Evolutionary conservation across 2,797 vertebrate genomes (phyloP).

Genomic region (Zenarchopterus dispar): DNA sequence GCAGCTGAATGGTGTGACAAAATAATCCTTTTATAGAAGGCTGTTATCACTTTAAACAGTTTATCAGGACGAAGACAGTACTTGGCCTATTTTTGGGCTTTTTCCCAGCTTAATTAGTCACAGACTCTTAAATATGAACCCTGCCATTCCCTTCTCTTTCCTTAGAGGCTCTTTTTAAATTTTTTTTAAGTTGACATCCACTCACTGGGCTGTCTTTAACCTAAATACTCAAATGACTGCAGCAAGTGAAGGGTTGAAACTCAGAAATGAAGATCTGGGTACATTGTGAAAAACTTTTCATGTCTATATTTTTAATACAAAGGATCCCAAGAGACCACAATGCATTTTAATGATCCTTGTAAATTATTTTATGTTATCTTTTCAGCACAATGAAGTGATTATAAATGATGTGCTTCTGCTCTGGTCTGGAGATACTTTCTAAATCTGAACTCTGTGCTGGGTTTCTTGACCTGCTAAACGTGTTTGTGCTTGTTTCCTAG

Average conservation of each 20-base stretch:
- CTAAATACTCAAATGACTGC: slow-evolving; percentile 42
- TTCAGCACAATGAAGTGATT: background rate
- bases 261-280: background rate
- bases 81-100: slow-evolving; percentile 44
- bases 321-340: background rate
- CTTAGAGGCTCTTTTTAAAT: slow-evolving; percentile 32
- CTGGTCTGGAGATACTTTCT: background rate
- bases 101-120: slow-evolving; percentile 57
- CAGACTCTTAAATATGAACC: slow-evolving; percentile 51
- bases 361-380: background rate
- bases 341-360: background rate
- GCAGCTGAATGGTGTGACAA: slow-evolving; percentile 1
- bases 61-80: slow-evolving; percentile 34
- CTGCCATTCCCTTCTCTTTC: slow-evolving; percentile 36
- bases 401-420: background rate
- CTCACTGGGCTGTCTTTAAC: slow-evolving; percentile 53
- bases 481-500: slow-evolving; percentile 62
- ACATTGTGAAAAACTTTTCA: background rate
- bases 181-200: slow-evolving; percentile 32
- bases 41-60: slow-evolving; percentile 20
- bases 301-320: slow-evolving; percentile 1
- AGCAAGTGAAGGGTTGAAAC: slow-evolving; percentile 3
- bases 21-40: slow-evolving; percentile 10
- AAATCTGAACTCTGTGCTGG: background rate
- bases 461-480: slow-evolving; percentile 1